phyloP scores from a whole-genome alignment of 2,113 vertebrate genomes.

The Typhlomys cinereus region DNA sequence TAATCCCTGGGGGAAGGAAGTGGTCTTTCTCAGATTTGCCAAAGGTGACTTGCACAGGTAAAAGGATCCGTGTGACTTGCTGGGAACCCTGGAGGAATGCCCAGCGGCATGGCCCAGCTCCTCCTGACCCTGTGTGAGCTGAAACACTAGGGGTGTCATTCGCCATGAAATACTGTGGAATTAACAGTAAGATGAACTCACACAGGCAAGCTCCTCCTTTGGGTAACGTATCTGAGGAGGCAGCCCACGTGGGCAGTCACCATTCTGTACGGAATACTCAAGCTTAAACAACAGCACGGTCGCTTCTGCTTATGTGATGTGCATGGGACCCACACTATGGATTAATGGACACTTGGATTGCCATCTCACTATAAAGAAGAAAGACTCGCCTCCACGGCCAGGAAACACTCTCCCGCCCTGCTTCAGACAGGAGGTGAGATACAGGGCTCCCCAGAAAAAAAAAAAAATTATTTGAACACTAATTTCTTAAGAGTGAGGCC shows the following conservation, averaged over 20 bases:
- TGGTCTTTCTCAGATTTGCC: neutral
- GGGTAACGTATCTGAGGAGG: slow-evolving; percentile 40
- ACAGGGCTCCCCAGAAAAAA: slow-evolving; percentile 27
- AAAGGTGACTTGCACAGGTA: slow-evolving; percentile 28
- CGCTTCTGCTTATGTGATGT: slow-evolving; percentile 33
- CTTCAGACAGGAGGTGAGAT: slow-evolving; percentile 32
- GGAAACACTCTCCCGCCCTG: neutral
- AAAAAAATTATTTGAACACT: too few species aligned
- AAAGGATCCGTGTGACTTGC: neutral
- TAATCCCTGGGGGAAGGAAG: neutral
- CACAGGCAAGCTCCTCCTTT: slow-evolving; percentile 45
- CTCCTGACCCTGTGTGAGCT: neutral
- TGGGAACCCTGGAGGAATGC: neutral
- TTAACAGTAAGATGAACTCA: slow-evolving; percentile 38
- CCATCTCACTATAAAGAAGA: neutral
- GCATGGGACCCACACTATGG: neutral
- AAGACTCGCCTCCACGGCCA: slow-evolving; percentile 16
- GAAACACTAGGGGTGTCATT: slow-evolving; percentile 27
- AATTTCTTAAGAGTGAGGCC: slow-evolving; percentile 87
- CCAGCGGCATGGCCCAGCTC: neutral
- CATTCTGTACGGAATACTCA: neutral
- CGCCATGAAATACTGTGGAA: slow-evolving; percentile 49
- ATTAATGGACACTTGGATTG: slow-evolving; percentile 37
- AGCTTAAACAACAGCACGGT: slow-evolving; percentile 44
- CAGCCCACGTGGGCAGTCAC: slow-evolving; percentile 2